A percentile compares a stretch with the other conserved stretches of the same genome.
Conservation (phyloP, 2,113 vertebrate species). For the Macrotis lagotis region DNA sequence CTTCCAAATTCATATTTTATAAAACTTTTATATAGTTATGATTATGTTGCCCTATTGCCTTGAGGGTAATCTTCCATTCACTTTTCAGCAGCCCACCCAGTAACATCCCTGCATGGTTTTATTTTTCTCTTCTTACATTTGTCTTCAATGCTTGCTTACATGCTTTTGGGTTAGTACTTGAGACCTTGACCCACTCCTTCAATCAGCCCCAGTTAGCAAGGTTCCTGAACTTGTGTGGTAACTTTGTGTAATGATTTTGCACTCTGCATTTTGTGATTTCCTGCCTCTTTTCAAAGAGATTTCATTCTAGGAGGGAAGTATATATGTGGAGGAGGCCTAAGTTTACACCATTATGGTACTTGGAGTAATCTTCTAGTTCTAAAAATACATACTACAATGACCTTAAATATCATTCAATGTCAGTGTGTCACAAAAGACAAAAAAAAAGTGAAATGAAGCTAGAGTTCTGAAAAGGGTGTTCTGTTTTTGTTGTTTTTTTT, state of each 20-base stretch:
- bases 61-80: neutral
- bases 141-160: neutral
- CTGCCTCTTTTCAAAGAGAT: neutral
- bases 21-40: neutral
- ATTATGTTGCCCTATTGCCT: neutral
- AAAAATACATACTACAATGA: neutral
- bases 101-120: neutral
- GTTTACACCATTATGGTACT: neutral
- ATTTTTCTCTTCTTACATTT: neutral
- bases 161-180: neutral
- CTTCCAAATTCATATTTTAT: neutral
- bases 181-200: neutral
- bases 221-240: neutral
- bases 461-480: neutral
- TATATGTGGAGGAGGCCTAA: neutral
- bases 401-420: neutral
- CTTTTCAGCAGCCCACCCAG: neutral
- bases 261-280: neutral
- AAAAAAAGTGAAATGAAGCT: neutral
- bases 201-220: neutral
- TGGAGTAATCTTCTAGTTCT: neutral
- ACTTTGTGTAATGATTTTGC: neutral
- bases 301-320: neutral
- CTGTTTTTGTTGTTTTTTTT: neutral
- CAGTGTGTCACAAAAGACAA: neutral